Base-by-base conservation (phyloP, 2,797 vertebrate genomes). In the Adelosebastes latens region DNA sequence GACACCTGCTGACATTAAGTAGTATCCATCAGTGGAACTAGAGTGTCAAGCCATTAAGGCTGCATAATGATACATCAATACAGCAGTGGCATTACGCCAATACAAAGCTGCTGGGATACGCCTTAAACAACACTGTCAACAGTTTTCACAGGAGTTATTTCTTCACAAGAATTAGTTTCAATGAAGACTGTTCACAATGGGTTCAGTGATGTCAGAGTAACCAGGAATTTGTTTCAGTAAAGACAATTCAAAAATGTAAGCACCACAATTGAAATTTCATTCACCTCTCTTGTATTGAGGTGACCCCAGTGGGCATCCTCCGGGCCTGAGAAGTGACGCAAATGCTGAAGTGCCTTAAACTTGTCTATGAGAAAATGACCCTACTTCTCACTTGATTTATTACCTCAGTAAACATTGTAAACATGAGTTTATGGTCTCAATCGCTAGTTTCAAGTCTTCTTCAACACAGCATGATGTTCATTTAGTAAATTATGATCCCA, bases 1-100 rank as follows among this genome's bases (percentile, higher is more conserved):
- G 27, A 14, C 85, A 75, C 31, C 67, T 81, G 75, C 72, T 81
- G 72, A 72, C 61, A 58, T 63, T 34, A 75, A 77, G 36, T 31
- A 49, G 49, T 32, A 69, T 78, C 52, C 24, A 46, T 74, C 24
- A 34, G 58, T 75, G 62, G 36, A 75, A 55, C 22, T 36, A 4
- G 9, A 58, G 36, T 39, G 70, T 36, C 16, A 75, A 27, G 62
- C 27, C 1, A 2, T 72, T 71, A 36, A 72, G 39, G 55, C 18
- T 14, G 29, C 58, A 62, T 64, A 36, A 60, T 66, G 59, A 65
- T 55, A 58, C 61, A 64, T 82, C 74, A 81, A 80, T 70, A 77
- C 34, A 52, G 79, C 31, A 68, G 32, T 34, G 69, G 53, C 52
- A 6, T 39, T 60, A 34, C n/a, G 68, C 39, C 67, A 75, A 66